These are phyloP conservation scores for Naja naja DNA, from an alignment of 2,113 vertebrate genomes.

Conservation along the genomic window DNA sequence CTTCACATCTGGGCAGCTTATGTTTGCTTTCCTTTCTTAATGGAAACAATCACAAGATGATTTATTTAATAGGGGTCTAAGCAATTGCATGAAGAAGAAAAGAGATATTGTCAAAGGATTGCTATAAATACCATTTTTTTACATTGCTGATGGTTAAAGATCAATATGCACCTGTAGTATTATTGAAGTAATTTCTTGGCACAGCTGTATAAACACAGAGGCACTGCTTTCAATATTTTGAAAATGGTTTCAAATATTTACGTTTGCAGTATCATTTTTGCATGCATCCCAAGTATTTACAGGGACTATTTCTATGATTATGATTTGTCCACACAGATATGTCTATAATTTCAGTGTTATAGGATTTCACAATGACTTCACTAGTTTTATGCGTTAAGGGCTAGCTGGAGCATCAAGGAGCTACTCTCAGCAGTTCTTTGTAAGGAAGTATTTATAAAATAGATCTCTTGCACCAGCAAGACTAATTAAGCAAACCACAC, in stretches of 20 bases:
- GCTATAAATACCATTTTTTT: conserved; percentile 24
- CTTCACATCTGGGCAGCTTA: neutral
- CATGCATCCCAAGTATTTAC: conserved; percentile 61
- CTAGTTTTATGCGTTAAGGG: conserved; percentile 61
- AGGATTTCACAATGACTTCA: conserved; percentile 42
- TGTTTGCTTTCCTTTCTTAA: conserved; percentile 10
- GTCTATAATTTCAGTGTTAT: conserved; percentile 50
- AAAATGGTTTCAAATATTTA: conserved; percentile 43
- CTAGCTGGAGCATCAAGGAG: conserved; percentile 55
- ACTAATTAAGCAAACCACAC: conserved; percentile 71
- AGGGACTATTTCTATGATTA: conserved; percentile 60
- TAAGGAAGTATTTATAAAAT: conserved; percentile 69
- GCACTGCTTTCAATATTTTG: conserved; percentile 66
- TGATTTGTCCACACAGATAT: conserved; percentile 49
- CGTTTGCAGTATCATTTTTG: conserved; percentile 37
- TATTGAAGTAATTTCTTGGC: conserved; percentile 65
- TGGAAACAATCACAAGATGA: conserved; percentile 33
- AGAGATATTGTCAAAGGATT: conserved; percentile 13
- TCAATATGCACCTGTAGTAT: conserved; percentile 49
- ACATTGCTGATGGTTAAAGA: conserved; percentile 38
- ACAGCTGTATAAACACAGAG: conserved; percentile 62
- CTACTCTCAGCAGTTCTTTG: conserved; percentile 52
- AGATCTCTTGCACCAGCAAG: conserved; percentile 71
- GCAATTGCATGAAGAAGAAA: conserved; percentile 13
- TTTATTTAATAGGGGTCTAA: conserved; percentile 14